These are phyloP conservation scores for Tarsius wallacei DNA, from an alignment of 2,797 vertebrate genomes.

Conservation along the genomic window DNA sequence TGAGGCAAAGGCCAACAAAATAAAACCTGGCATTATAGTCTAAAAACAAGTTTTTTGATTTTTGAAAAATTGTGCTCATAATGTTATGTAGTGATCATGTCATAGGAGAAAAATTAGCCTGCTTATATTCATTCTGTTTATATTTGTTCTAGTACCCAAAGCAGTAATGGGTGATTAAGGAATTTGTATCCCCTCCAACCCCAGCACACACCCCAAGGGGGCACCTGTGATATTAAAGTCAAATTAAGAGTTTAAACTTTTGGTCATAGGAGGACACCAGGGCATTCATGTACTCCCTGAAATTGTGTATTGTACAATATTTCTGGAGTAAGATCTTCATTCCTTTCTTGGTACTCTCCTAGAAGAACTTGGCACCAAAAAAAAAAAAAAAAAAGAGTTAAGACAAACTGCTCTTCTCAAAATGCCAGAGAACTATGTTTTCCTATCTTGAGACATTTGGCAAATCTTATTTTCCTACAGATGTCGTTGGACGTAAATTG, in stretches of 20 bases:
- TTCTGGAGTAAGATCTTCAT: neutral
- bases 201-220: neutral
- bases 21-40: neutral
- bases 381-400: neutral
- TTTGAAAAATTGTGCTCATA: slow-evolving; percentile 14
- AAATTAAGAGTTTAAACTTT: slow-evolving; percentile 37
- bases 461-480: slow-evolving; percentile 84
- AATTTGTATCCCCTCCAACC: neutral
- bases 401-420: slow-evolving; percentile 34
- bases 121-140: neutral
- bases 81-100: neutral
- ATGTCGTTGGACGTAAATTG: slow-evolving; percentile 86
- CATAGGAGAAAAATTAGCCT: neutral
- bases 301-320: neutral
- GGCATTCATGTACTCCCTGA: neutral
- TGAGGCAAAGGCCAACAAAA: neutral
- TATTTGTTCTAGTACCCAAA: neutral
- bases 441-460: slow-evolving; percentile 78
- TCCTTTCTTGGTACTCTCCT: slow-evolving; percentile 4
- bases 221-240: neutral
- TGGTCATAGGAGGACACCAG: neutral
- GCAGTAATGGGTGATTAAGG: neutral
- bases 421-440: neutral
- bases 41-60: neutral
- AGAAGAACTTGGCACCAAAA: neutral